A percentile compares a stretch with the other conserved stretches of the same genome.
Evolutionary conservation across 1,140 invertebrate genomes (phyloP).

Genomic region (Trichomalopsis sarcophagae): DNA sequence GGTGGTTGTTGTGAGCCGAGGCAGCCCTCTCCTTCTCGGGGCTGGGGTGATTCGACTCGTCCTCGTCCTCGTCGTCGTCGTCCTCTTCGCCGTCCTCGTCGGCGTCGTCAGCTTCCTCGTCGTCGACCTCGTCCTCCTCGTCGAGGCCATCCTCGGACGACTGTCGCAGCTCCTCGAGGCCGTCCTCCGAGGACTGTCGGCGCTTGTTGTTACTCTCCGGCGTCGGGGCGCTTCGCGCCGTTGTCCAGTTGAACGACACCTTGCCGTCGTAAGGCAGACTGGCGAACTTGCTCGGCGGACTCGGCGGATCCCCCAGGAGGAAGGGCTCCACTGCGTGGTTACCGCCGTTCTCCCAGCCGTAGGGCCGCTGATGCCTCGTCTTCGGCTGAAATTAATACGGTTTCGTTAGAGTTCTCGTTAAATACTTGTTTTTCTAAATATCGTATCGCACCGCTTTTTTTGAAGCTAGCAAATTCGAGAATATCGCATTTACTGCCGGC

Average conservation of each 20-base stretch:
- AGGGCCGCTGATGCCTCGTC: conserved; percentile 83
- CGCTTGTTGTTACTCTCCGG: conserved; percentile 61
- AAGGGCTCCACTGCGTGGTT: conserved; percentile 71
- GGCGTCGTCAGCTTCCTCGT: conserved; percentile 36
- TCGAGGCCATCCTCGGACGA: conserved; percentile 68
- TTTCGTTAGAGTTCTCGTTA: no score
- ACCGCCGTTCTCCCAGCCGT: conserved; percentile 80
- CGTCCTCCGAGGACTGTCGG: conserved; percentile 75
- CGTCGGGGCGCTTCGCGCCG: conserved; percentile 76
- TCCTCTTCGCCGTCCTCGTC: conserved; percentile 39
- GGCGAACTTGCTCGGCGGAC: conserved; percentile 79
- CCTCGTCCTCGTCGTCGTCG: conserved; percentile 38
- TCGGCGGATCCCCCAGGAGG: conserved; percentile 75
- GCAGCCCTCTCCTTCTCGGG: conserved; percentile 58
- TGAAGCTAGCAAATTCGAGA: no score
- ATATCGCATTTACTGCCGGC: no score
- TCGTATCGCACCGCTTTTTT: no score
- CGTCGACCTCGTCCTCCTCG: conserved; percentile 49
- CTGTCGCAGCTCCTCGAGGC: conserved; percentile 84
- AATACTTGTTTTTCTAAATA: no score
- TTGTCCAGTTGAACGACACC: conserved; percentile 76
- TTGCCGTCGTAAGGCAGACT: conserved; percentile 79
- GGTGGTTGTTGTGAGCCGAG: conserved; percentile 37
- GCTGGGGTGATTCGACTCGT: conserved; percentile 29
- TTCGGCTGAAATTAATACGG: conserved; percentile 77